Evolutionary conservation across 2,113 vertebrate species (phyloP), one percentile per base, ranked within the genome.

Genomic region (Colaptes auratus): DNA sequence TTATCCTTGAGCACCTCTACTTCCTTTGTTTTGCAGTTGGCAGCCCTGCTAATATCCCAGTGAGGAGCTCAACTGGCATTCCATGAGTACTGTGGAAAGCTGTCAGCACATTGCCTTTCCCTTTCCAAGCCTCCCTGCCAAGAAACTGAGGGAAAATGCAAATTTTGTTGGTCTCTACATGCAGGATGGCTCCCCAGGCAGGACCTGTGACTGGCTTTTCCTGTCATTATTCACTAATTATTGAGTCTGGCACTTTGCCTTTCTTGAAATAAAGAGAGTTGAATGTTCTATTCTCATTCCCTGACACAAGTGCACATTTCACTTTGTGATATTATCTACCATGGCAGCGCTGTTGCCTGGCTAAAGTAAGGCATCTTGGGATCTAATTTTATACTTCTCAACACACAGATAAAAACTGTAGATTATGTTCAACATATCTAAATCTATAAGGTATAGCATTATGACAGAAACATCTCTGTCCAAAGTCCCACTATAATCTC

Each of bases 381-480:
- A 91, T 92, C 84, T 92, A 80, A 92, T 88, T 94, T 88, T 89
- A 42, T 76, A 67, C 52, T 91, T 89, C 64, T 77, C 67, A 92
- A 27, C 77, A 82, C 31, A 56, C 56, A 88, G 55, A 94, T 74
- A 85, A 92, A 42, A 65, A 65, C 33, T 67, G 64, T 36, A 91
- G 91, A 88, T 91, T 76, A 84, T 36, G 25, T 89, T 95, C 67
- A 91, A 81, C 70, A 35, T 75, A 73, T 74, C 82, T 64, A 89
- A 94, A 93, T 66, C 71, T 78, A 35, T 85, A 76, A 15, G 50
- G 56, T 66, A 70, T 48, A 76, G 15, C 33, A 77, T 88, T 91
- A 92, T 59, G 60, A 91, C 67, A 96, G 33, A 73, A 84, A 18
- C 27, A 52, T 73, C 15, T 95, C 67, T 82, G 46, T 92, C 83